Percentiles rank a stretch among this genome's conserved stretches.
phyloP scores from a whole-genome alignment of 2,888 invertebrate genomes.

The Metopia argyrocephala region DNA sequence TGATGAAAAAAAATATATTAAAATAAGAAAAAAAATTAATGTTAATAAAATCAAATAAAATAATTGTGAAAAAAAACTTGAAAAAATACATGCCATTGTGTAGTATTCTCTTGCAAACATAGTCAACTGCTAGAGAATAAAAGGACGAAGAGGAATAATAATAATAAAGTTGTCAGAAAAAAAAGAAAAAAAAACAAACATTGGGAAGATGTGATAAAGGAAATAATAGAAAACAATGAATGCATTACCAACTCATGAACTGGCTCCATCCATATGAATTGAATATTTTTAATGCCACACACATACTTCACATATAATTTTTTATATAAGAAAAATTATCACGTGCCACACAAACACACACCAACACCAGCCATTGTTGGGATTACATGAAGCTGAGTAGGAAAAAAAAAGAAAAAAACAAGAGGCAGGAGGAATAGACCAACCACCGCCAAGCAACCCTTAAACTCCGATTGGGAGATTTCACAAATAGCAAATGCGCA shows the following conservation, averaged over 20 bases:
- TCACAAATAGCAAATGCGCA: constrained; percentile 46
- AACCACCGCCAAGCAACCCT: constrained; percentile 77
- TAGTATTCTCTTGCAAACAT: constrained; percentile 41
- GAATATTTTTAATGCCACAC: not conserved
- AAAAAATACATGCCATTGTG: constrained; percentile 61
- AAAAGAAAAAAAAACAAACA: constrained; percentile 45
- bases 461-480: constrained; percentile 58
- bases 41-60: constrained; percentile 68
- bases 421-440: constrained; percentile 76
- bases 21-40: constrained; percentile 71
- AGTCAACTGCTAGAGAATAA: constrained; percentile 15
- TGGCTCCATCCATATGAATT: not conserved
- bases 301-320: constrained; percentile 27
- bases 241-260: constrained; percentile 64
- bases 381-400: constrained; percentile 17
- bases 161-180: constrained; percentile 60
- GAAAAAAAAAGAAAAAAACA: constrained; percentile 37
- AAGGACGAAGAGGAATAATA: not conserved
- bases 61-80: constrained; percentile 65
- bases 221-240: constrained; percentile 65
- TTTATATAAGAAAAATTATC: constrained; percentile 49
- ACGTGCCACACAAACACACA: constrained; percentile 51
- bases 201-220: constrained; percentile 58
- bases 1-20: constrained; percentile 1
- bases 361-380: constrained; percentile 38